Evolutionary conservation across 2,113 vertebrate species (phyloP).

Genomic region (Lutjanus erythropterus): DNA sequence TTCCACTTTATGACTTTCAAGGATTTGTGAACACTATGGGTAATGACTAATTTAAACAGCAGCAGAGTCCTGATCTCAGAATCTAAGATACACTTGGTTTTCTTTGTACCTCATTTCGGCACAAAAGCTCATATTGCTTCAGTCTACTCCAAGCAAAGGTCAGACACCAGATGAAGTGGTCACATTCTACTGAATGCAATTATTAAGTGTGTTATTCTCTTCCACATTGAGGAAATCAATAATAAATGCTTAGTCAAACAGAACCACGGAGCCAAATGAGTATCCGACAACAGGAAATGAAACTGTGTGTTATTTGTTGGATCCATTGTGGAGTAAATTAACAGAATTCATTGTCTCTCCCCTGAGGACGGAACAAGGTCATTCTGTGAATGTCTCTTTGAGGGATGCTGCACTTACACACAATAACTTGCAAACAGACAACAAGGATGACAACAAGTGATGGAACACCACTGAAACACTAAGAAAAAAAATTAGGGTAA

Average conservation of each 20-base stretch:
- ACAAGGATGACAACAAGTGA: slow-evolving; percentile 46
- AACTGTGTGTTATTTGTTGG: slow-evolving; percentile 62
- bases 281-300: slow-evolving; percentile 55
- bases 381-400: slow-evolving; percentile 43
- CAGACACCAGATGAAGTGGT: slow-evolving; percentile 55
- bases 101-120: neutral
- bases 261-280: slow-evolving; percentile 39
- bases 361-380: slow-evolving; percentile 61
- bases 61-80: neutral
- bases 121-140: slow-evolving; percentile 22
- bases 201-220: slow-evolving; percentile 63
- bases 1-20: neutral
- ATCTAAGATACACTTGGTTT: neutral
- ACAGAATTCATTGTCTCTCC: slow-evolving; percentile 31
- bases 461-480: slow-evolving; percentile 30
- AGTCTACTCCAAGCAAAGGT: slow-evolving; percentile 57
- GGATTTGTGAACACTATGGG: slow-evolving; percentile 1
- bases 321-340: slow-evolving; percentile 65
- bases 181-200: slow-evolving; percentile 60
- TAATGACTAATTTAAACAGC: slow-evolving; percentile 11
- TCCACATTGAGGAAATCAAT: slow-evolving; percentile 64
- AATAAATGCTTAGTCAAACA: slow-evolving; percentile 70
- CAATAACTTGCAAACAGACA: slow-evolving; percentile 54
- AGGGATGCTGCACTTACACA: slow-evolving; percentile 54
- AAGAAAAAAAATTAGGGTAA: slow-evolving; percentile 57